Base-by-base conservation (phyloP, 2,113 vertebrate genomes). In the Fulica atra region DNA sequence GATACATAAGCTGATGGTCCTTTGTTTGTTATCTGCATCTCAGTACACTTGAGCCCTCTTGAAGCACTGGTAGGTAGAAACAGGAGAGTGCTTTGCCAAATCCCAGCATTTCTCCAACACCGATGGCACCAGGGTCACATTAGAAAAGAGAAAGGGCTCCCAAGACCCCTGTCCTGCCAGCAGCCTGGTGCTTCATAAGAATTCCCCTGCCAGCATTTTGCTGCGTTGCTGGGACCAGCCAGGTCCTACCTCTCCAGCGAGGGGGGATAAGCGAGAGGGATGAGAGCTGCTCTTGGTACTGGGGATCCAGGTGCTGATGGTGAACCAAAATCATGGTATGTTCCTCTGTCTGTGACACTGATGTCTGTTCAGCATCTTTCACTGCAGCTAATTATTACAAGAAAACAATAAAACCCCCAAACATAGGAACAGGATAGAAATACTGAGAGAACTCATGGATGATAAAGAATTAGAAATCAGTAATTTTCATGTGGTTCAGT, bases 31-130 rank as follows among this genome's bases (percentile, higher is more conserved):
- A 48, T 17, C 82, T 40, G 17, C 51, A 18, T 59, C 53, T 31
- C 44, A 38, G 36, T 0, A 0, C 36, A 42, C 2, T 73, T n/a
- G 56, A 73, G 51, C 59, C 65, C 42, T 46, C 1, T 6, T n/a
- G 56, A 35, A 89, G 50, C 56, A 33, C 38, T 11, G 51, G 42
- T 33, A 16, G 71, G 44, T 46, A 76, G 60, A 48, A 88, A 42
- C 15, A 53, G 68, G 53, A 79, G 61, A 46, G 36, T 2, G 1
- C 6, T 5, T 69, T 84, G 88, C 50, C 60, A 70, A 29, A 69
- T 88, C 54, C 68, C 60, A 3, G 87, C 51, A 13, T 54, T 64
- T 33, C 69, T 86, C 56, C 81, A 81, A 16, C 59, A 17, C 42
- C 71, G 73, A 28, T 66, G 81, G 33, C 78, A 60, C 64, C 51